Conservation (phyloP, 1,140 invertebrate species). For the Achroia grisella region DNA sequence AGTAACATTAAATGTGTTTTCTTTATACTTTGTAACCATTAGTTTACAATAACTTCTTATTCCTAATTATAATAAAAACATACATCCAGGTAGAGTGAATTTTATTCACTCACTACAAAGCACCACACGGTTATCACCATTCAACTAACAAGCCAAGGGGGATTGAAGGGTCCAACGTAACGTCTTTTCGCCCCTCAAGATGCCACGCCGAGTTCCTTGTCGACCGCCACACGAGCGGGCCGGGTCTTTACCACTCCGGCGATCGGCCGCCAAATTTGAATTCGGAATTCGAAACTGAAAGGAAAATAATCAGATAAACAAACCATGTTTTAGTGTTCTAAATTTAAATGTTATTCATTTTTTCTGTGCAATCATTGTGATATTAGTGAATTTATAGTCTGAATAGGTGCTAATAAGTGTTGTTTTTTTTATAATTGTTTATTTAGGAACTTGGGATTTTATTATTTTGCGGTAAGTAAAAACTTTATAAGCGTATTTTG, state of each 20-base stretch:
- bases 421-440: slow-evolving; percentile 1
- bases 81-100: too few relatives aligned
- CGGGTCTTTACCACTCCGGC: slow-evolving; percentile 20
- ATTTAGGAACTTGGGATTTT: not conserved
- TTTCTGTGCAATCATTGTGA: slow-evolving; percentile 1
- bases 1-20: too few relatives aligned
- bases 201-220: slow-evolving; percentile 53
- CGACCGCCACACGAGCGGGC: slow-evolving; percentile 55
- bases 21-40: too few relatives aligned
- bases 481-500: slow-evolving; percentile 1
- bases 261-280: slow-evolving; percentile 42
- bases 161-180: slow-evolving; percentile 57
- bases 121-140: slow-evolving; percentile 40
- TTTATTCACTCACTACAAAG: slow-evolving; percentile 30
- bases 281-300: slow-evolving; percentile 9
- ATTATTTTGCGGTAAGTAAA: too few relatives aligned
- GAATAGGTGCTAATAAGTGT: not conserved
- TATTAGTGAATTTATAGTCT: not conserved
- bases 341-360: slow-evolving; percentile 4
- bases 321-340: slow-evolving; percentile 1
- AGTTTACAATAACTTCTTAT: too few relatives aligned
- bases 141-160: slow-evolving; percentile 52
- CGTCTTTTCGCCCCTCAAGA: slow-evolving; percentile 66
- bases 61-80: too few relatives aligned
- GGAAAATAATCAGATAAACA: too few relatives aligned